Evolutionary conservation across 1,140 invertebrate species (phyloP).

Genomic region (Cyclina sinensis): DNA sequence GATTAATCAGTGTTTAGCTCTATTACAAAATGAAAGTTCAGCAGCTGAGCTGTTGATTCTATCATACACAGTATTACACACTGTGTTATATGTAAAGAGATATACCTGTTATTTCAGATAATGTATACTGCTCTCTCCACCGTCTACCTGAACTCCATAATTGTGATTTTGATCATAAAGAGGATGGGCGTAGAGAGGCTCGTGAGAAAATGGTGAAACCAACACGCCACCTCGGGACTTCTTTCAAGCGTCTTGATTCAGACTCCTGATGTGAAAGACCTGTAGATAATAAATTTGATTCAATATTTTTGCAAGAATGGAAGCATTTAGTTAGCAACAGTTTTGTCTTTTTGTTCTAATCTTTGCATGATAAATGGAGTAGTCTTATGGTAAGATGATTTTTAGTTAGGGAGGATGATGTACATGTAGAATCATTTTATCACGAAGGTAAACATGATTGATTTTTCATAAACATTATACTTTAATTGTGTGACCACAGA

Average conservation of each 20-base stretch:
- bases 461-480: too few relatives aligned
- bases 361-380: background rate
- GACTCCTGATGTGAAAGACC: constrained; percentile 72
- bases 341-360: background rate
- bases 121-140: constrained; percentile 82
- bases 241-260: constrained; percentile 81
- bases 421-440: too few relatives aligned
- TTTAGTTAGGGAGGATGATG: background rate
- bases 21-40: too few relatives aligned
- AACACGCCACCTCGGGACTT: constrained; percentile 82
- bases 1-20: too few relatives aligned
- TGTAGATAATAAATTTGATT: constrained; percentile 10
- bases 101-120: constrained; percentile 74
- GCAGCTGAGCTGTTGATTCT: too few relatives aligned
- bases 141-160: constrained; percentile 83
- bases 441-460: too few relatives aligned
- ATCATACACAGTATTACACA: too few relatives aligned
- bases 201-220: constrained; percentile 84
- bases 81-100: too few relatives aligned
- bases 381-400: background rate
- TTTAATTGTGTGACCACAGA: too few relatives aligned
- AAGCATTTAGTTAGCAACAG: constrained; percentile 13
- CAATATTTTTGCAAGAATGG: constrained; percentile 29
- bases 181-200: constrained; percentile 82
- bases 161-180: constrained; percentile 84